Conservation (phyloP, 2,113 vertebrate genomes). For the Xiphophorus couchianus region DNA sequence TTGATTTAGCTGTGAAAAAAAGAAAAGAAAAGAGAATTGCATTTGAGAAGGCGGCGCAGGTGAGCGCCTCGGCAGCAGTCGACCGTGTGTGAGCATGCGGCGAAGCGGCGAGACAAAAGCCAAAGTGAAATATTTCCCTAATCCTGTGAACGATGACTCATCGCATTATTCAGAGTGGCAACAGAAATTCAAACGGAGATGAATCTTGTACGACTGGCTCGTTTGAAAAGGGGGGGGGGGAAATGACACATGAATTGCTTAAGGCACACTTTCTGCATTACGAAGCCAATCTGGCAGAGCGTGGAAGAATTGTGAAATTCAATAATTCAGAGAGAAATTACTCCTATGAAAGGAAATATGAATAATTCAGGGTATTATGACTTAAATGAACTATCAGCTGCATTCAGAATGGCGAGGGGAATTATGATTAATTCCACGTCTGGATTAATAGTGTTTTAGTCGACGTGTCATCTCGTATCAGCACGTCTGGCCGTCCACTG, state of each 20-base stretch:
- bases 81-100: slow-evolving; percentile 3
- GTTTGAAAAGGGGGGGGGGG: neutral
- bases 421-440: slow-evolving; percentile 81
- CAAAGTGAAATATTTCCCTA: slow-evolving; percentile 27
- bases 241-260: slow-evolving; percentile 32
- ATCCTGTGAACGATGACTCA: slow-evolving; percentile 35
- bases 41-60: neutral
- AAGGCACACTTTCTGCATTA: slow-evolving; percentile 51
- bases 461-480: slow-evolving; percentile 55
- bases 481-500: slow-evolving; percentile 38
- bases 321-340: slow-evolving; percentile 83
- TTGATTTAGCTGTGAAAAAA: neutral
- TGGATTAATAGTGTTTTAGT: slow-evolving; percentile 70
- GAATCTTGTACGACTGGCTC: slow-evolving; percentile 13
- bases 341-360: slow-evolving; percentile 70
- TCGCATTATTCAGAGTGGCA: slow-evolving; percentile 35
- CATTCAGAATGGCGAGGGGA: slow-evolving; percentile 50
- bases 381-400: slow-evolving; percentile 76
- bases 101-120: slow-evolving; percentile 6
- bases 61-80: neutral
- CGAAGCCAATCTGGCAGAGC: slow-evolving; percentile 65
- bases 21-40: neutral
- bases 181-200: slow-evolving; percentile 18
- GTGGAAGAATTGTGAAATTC: slow-evolving; percentile 70
- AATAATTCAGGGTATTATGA: slow-evolving; percentile 85